Evolutionary conservation across 2,113 vertebrate species (phyloP).

Genomic region (Nycticryphes semicollaris): DNA sequence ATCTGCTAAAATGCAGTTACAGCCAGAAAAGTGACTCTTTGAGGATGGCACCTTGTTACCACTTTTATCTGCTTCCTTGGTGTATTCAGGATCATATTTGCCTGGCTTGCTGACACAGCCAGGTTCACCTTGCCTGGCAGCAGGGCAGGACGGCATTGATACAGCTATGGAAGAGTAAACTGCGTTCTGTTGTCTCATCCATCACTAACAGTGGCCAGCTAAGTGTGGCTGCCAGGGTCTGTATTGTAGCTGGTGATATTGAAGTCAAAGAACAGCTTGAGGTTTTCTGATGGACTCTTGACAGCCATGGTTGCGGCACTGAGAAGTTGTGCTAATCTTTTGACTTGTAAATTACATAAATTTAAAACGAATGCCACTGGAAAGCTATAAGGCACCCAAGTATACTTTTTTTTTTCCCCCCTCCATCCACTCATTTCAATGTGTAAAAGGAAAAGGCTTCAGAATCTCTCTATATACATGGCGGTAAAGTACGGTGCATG

Average conservation of each 20-base stretch:
- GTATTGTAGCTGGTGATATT: neutral
- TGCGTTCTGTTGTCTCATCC: neutral
- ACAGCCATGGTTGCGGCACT: neutral
- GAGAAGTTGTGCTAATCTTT: neutral
- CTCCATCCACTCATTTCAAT: neutral
- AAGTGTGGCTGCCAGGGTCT: neutral
- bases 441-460: neutral
- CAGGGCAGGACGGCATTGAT: neutral
- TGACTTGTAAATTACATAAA: neutral
- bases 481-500: neutral
- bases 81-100: neutral
- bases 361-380: neutral
- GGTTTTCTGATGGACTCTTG: neutral
- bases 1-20: constrained; percentile 58
- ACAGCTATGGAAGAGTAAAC: neutral
- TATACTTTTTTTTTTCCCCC: accelerated
- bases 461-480: neutral
- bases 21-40: constrained; percentile 2
- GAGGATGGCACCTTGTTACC: neutral
- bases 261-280: neutral
- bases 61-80: neutral
- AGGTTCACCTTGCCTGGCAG: neutral
- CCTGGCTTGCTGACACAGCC: neutral
- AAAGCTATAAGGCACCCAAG: neutral
- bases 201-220: neutral